Evolutionary conservation across 2,888 invertebrate genomes (phyloP).

Genomic region (Luperina nickerlii): DNA sequence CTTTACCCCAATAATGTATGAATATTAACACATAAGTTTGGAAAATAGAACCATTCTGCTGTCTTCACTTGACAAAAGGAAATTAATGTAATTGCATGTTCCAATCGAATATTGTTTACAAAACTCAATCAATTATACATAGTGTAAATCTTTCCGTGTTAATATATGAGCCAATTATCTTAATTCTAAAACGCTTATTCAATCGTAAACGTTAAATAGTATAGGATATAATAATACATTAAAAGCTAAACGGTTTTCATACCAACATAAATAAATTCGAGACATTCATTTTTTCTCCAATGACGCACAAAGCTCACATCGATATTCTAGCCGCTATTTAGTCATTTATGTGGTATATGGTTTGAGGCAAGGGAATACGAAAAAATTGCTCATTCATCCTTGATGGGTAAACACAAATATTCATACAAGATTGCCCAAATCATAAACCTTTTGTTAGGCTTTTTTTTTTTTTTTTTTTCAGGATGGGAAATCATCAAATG

Average conservation of each 20-base stretch:
- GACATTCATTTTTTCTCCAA: conserved; percentile 50
- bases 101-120: conserved; percentile 37
- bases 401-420: conserved; percentile 25
- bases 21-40: conserved; percentile 81
- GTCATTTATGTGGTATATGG: conserved; percentile 26
- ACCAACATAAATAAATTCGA: conserved; percentile 37
- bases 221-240: not conserved
- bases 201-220: not conserved
- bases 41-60: conserved; percentile 74
- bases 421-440: conserved; percentile 29
- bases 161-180: not conserved
- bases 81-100: conserved; percentile 42
- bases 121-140: conserved; percentile 13
- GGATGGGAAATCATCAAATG: too few species aligned
- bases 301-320: conserved; percentile 55
- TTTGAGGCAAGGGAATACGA: conserved; percentile 6
- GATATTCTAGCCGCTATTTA: conserved; percentile 45
- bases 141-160: not conserved
- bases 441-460: conserved; percentile 47
- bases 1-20: conserved; percentile 83
- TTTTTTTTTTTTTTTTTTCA: too few species aligned
- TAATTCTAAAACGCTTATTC: not conserved
- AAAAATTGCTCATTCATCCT: conserved; percentile 9
- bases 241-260: conserved; percentile 3
- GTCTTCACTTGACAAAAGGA: conserved; percentile 48